Conservation (phyloP, 2,888 invertebrate species). For the Epinotia demarniana region DNA sequence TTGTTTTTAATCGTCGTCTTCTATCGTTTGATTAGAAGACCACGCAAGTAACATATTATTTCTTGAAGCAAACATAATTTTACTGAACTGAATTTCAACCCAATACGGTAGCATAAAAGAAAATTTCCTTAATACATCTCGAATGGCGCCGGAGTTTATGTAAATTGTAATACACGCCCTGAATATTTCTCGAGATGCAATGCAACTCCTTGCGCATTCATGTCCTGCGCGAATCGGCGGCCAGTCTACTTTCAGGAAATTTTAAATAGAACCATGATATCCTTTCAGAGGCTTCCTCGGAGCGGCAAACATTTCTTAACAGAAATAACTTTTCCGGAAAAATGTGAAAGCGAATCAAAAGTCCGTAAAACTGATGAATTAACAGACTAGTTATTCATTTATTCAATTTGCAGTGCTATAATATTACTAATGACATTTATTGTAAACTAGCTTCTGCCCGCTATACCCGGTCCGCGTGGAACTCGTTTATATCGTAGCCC, state of each 20-base stretch:
- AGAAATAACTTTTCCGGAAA: constrained; percentile 21
- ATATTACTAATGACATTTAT: not conserved
- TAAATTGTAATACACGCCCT: constrained; percentile 74
- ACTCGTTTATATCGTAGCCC: no score
- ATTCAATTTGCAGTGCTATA: not conserved
- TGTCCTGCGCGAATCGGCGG: constrained; percentile 66
- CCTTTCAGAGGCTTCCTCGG: constrained; percentile 32
- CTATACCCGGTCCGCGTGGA: no score
- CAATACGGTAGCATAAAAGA: constrained; percentile 75
- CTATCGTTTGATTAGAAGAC: not conserved
- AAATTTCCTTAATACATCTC: constrained; percentile 77
- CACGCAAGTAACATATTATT: not conserved
- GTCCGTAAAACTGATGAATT: constrained; percentile 21
- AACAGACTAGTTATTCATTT: not conserved
- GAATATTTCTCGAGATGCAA: constrained; percentile 73
- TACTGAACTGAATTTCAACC: constrained; percentile 59
- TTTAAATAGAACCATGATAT: constrained; percentile 48
- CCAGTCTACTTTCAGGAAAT: constrained; percentile 53
- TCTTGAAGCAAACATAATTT: not conserved
- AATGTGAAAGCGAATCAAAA: constrained; percentile 29
- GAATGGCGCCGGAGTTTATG: constrained; percentile 77
- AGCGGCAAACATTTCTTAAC: constrained; percentile 34
- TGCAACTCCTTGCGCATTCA: constrained; percentile 69
- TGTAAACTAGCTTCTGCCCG: not conserved
- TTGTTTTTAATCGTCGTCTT: not conserved